Base-by-base conservation (phyloP, 2,888 invertebrate species). In the Carabus problematicus region DNA sequence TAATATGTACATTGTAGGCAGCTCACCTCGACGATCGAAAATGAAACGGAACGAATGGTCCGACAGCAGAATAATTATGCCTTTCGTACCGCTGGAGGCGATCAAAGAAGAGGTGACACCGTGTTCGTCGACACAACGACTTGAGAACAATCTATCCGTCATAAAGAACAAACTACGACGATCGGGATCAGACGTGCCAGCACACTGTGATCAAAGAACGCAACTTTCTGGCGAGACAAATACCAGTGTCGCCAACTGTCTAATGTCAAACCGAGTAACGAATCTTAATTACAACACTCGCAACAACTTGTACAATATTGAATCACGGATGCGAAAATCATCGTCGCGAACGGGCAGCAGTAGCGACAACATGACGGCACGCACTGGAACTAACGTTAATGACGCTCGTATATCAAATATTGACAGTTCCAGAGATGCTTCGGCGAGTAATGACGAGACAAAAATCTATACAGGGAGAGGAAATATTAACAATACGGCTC, bases 341-440 rank as follows among this genome's bases (percentile, higher is more conserved):
- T 6, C 18, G 40, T 59, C 29, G 9, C 42, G 9, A 39, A 52
- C 2, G 29, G 6, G 29, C 29, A 29, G 40, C 12, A 58, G 39
- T n/a, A 39, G 14, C 43, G 58, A 6, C n/a, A 45, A 62, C 39
- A 40, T 11, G 47, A 47, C 49, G 14, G 19, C 29, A 29, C 29
- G 29, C n/a, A 56, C n/a, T 18, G 11, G 16, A 41, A 29, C 41
- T 18, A 41, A 58, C 9, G 58, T 49, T 59, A 66, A 66, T 66
- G 66, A 59, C 49, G 49, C 58, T 59, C 58, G 59, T 66, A 59
- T 41, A 59, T 66, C 66, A 59, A 66, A 66, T 40, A 64, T 56
- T 64, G 64, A 64, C 64, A 41, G 43, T 12, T 41, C 9, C 42
- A 12, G 14, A 16, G n/a, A 14, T 18, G 47, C 45, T n/a, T 40